Conservation (phyloP, 2,888 invertebrate species). For the Erynnis tages region DNA sequence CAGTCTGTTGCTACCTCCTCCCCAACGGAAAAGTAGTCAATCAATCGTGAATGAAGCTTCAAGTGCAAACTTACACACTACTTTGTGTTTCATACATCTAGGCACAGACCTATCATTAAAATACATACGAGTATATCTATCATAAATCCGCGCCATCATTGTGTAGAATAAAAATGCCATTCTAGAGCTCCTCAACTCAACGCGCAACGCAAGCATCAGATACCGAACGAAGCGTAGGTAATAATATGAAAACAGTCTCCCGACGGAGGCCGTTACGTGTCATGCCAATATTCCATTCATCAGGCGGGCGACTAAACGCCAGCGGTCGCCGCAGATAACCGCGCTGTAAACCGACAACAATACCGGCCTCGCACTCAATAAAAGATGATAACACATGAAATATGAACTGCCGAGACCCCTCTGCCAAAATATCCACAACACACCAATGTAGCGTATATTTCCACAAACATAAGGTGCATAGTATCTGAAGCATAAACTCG, state of each 20-base stretch:
- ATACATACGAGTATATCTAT: no score
- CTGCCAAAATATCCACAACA: constrained; percentile 36
- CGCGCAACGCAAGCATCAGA: constrained; percentile 9
- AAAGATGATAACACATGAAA: constrained; percentile 82
- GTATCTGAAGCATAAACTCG: constrained; percentile 22
- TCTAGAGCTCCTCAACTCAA: constrained; percentile 8
- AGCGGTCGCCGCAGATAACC: constrained; percentile 72
- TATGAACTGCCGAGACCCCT: constrained; percentile 77
- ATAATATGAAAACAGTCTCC: constrained; percentile 37
- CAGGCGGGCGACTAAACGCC: constrained; percentile 72
- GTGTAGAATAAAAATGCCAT: constrained; percentile 1
- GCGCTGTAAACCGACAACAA: constrained; percentile 78
- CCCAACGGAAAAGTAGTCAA: no score
- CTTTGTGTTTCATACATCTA: no score
- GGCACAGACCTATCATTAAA: no score
- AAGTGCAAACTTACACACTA: no score
- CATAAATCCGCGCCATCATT: no score
- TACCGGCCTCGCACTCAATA: constrained; percentile 79
- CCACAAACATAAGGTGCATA: constrained; percentile 35
- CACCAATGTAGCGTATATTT: constrained; percentile 38
- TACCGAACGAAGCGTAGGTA: constrained; percentile 20
- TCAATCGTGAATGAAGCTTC: no score
- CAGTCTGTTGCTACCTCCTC: no score
- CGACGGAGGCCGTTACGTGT: constrained; percentile 41
- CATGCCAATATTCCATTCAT: constrained; percentile 73